Evolutionary conservation across 2,888 invertebrate species (phyloP), one percentile per base, ranked within the genome.

Genomic region (Troides aeacus): DNA sequence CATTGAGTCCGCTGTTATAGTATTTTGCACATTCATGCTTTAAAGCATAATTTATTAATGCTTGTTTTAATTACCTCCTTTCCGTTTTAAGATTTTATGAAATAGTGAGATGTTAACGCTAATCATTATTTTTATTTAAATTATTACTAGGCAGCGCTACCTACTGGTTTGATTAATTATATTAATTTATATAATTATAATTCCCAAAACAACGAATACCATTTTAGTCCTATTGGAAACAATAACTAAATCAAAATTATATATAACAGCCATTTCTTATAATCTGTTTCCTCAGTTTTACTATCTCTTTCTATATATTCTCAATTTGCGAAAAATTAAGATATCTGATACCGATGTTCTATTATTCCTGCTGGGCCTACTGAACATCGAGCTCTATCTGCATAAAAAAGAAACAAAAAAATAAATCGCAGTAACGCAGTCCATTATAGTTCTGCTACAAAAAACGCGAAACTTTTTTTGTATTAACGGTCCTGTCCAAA

Each of bases 341-440:
- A 64, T 67, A 64, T 67, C 63, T 53, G 61, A 17, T 53, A 53
- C 17, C 46, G 17, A 53, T 46, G 21, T 64, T 53, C 61, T 36
- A 63, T 78, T 75, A 75, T 82, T 81, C 88, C 90, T 78, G 88
- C 89, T 84, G 89, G 62, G 88, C 87, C 81, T 86, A 86, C 76
- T 86, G 89, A 89, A 82, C 86, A 82, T 87, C 81, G 81, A 83
- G 84, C 81, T 80, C 74, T 74, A 78, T 79, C 79, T 81, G 81
- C 81, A 88, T 84, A 80, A 79, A 50, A 74, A 71, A 71, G 74
- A 76, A 77, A 75, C 69, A 77, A 71, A 84, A 79, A 84, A 79
- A 84, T 82, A 82, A 86, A 90, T 89, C 84, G 89, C 88, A 88
- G 89, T 88, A 87, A 87, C 84, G 83, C 85, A 81, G 85, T 83